Evolutionary conservation across 2,888 invertebrate species (phyloP).

Genomic region (Andricus curvator): DNA sequence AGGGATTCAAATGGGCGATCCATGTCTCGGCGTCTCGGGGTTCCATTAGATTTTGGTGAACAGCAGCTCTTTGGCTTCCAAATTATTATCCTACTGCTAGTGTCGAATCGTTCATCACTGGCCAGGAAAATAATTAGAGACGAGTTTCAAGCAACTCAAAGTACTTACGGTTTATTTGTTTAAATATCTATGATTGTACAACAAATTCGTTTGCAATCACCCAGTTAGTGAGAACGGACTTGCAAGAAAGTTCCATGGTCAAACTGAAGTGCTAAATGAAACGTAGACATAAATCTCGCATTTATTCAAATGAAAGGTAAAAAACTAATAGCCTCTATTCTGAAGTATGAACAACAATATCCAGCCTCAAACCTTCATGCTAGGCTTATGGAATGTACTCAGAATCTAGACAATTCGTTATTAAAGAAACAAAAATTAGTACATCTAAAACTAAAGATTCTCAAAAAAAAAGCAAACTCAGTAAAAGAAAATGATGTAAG

Average conservation of each 20-base stretch:
- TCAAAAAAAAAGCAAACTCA: background rate
- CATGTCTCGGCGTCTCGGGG: too few relatives aligned
- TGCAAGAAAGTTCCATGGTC: background rate
- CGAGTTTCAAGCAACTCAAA: too few relatives aligned
- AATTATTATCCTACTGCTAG: too few relatives aligned
- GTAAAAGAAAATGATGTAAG: background rate
- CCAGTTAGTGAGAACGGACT: background rate
- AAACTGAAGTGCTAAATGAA: background rate
- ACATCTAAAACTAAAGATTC: background rate
- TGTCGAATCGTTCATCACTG: too few relatives aligned
- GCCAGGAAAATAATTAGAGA: too few relatives aligned
- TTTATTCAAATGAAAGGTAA: background rate
- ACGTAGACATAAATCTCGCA: background rate
- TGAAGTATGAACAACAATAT: background rate
- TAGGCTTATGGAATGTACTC: background rate
- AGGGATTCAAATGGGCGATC: too few relatives aligned
- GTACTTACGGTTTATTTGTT: too few relatives aligned
- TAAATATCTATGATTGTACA: conserved; percentile 11
- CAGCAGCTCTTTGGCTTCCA: too few relatives aligned
- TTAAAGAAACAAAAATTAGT: background rate
- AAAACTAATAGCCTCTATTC: background rate
- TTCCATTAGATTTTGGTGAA: too few relatives aligned
- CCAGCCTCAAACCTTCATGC: background rate
- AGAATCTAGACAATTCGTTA: background rate
- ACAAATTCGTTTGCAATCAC: background rate